Evolutionary conservation across 2,113 vertebrate species (phyloP), one percentile per base, ranked within the genome.

Genomic region (Nansenia antarctica): DNA sequence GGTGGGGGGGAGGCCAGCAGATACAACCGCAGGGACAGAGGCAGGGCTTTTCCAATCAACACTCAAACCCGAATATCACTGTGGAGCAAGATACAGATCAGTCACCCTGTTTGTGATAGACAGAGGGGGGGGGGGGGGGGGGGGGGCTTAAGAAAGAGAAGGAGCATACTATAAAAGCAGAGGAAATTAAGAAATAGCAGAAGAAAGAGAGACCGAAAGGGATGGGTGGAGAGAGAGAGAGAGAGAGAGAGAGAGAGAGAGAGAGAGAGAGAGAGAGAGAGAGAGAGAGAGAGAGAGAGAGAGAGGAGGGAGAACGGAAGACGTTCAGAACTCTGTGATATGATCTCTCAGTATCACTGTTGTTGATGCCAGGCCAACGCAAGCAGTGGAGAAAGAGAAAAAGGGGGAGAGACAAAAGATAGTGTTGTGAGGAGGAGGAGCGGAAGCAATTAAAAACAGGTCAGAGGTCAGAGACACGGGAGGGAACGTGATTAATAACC

Each of bases 391-490:
- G 39, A 8, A 15, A 71, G 58, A 58, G 57, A 14, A 71, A 58
- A 59, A 58, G 39, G 32, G 31, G 70, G 31, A 0, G 53, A 65
- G 86, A 53, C 53, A 79, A 72, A 34, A 75, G 58, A 76, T 58
- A 74, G 61, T 39, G 64, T 67, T 58, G 55, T 69, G 76, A 73
- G 47, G n/a, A 66, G 63, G 66, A 73, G 65, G 53, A 0, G 62
- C 12, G 78, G 78, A 85, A 70, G 82, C 63, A 82, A 88, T 89
- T 83, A 87, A 87, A 84, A 81, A 73, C 34, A 29, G 82, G 78
- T 85, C 78, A 85, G 69, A 63, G 75, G 65, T 78, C 24, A 73
- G 47, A 26, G 49, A n/a, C 66, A 35, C 47, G 20, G 65, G 42
- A 66, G 26, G 42, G 24, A 31, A 70, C 52, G 30, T 71, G 67